Percentiles rank a stretch among this genome's conserved stretches.
Conservation (phyloP, 2,113 vertebrate genomes). For the Macaca mulatta region DNA sequence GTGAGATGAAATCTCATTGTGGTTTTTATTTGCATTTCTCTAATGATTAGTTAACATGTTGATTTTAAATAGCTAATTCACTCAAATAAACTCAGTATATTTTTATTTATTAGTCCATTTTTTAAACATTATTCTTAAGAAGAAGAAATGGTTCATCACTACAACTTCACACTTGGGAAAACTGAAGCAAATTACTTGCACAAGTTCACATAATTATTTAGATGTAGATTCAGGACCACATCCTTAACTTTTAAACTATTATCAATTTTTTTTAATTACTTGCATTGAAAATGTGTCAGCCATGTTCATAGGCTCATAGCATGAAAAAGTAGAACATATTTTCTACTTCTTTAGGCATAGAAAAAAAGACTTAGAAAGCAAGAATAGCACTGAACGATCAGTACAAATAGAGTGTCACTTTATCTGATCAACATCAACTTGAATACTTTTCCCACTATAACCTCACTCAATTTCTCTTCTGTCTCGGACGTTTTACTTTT, state of each 20-base stretch:
- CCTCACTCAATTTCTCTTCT: neutral
- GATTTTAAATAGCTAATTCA: neutral
- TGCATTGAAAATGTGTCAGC: neutral
- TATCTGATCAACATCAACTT: neutral
- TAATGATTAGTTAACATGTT: neutral
- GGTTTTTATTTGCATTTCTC: no score
- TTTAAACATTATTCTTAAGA: neutral
- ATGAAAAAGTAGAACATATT: neutral
- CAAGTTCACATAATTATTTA: neutral
- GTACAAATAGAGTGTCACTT: neutral
- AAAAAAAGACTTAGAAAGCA: neutral
- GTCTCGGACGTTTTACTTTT: neutral
- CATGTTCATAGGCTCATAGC: neutral
- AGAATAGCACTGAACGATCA: neutral
- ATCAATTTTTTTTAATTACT: neutral
- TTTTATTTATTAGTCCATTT: neutral
- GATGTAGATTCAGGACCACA: neutral
- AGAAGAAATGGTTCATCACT: neutral
- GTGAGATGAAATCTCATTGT: no score
- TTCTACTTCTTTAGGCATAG: neutral
- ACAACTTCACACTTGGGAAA: neutral
- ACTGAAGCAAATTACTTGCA: neutral
- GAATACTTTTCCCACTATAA: neutral
- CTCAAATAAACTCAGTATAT: neutral
- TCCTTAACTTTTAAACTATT: neutral